Evolutionary conservation across 2,113 vertebrate species (phyloP).

Genomic region (Cyanistes caeruleus): DNA sequence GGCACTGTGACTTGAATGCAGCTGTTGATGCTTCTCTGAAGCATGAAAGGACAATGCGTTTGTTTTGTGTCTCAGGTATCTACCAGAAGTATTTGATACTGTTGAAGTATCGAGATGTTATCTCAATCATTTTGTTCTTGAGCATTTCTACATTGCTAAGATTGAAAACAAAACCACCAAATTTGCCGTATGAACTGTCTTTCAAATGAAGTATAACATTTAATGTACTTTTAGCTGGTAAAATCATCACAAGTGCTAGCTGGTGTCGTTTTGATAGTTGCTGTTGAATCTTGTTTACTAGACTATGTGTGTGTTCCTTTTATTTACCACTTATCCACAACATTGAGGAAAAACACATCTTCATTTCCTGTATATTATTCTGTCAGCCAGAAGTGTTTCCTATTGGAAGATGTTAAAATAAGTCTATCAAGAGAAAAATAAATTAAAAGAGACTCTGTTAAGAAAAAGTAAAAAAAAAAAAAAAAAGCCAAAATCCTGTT

Average conservation of each 20-base stretch:
- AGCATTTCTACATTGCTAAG: neutral
- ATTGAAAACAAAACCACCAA: neutral
- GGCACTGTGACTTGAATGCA: neutral
- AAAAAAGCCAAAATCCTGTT: constrained; percentile 27
- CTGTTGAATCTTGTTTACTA: neutral
- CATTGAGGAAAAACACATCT: neutral
- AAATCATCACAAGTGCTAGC: neutral
- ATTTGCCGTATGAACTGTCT: neutral
- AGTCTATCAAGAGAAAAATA: neutral
- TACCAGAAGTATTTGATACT: constrained; percentile 1
- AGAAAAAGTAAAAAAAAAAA: neutral
- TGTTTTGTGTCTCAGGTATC: neutral
- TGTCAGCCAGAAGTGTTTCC: neutral
- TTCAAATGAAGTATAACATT: neutral
- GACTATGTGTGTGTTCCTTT: neutral
- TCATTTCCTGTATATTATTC: neutral
- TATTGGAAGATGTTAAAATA: constrained; percentile 26
- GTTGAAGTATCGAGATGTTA: neutral
- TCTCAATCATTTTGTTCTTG: neutral
- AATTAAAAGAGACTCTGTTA: neutral
- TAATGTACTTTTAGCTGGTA: neutral
- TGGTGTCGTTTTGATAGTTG: neutral
- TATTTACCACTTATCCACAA: neutral
- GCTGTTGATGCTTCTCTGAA: constrained; percentile 29
- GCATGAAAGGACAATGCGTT: neutral